A percentile compares a stretch with the other conserved stretches of the same genome.
These are phyloP conservation scores for Watsonalla binaria DNA, from an alignment of 2,888 invertebrate genomes.

Conservation along the genomic window DNA sequence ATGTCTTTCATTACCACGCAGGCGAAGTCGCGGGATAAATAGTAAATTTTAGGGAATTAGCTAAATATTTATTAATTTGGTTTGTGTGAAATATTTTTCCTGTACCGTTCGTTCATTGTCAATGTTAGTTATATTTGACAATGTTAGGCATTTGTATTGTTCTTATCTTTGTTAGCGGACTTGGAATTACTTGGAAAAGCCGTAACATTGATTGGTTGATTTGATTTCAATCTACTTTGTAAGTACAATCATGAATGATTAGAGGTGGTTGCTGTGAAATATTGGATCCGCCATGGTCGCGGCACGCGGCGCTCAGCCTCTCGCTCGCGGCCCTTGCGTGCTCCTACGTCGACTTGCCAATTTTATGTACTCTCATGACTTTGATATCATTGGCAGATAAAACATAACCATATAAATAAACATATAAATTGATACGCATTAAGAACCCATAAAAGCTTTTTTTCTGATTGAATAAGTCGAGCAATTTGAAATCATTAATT, in stretches of 20 bases:
- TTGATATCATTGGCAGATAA: too few species aligned
- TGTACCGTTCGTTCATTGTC: background rate
- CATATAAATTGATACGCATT: too few species aligned
- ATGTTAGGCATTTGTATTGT: background rate
- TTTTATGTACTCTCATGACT: background rate
- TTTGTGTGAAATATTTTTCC: background rate
- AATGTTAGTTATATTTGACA: background rate
- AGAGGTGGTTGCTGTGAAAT: slow-evolving; percentile 66
- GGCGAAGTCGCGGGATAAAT: too few species aligned
- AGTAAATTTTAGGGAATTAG: too few species aligned
- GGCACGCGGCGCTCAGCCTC: slow-evolving; percentile 50
- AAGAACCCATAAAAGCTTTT: too few species aligned
- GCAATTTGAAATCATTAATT: too few species aligned
- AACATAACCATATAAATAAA: too few species aligned
- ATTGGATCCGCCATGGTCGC: slow-evolving; percentile 64
- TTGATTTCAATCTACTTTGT: slow-evolving; percentile 56
- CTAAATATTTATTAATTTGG: background rate
- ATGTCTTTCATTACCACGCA: too few species aligned
- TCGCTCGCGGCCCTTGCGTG: slow-evolving; percentile 31
- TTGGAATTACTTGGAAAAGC: slow-evolving; percentile 8
- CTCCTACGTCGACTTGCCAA: background rate
- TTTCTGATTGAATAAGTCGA: too few species aligned
- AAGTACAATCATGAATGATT: slow-evolving; percentile 64
- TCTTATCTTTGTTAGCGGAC: slow-evolving; percentile 1
- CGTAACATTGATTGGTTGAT: slow-evolving; percentile 25